Percentiles rank a stretch among this genome's conserved stretches.
Evolutionary conservation across 2,888 invertebrate species (phyloP).

Genomic region (Alviniconcha strummeri): DNA sequence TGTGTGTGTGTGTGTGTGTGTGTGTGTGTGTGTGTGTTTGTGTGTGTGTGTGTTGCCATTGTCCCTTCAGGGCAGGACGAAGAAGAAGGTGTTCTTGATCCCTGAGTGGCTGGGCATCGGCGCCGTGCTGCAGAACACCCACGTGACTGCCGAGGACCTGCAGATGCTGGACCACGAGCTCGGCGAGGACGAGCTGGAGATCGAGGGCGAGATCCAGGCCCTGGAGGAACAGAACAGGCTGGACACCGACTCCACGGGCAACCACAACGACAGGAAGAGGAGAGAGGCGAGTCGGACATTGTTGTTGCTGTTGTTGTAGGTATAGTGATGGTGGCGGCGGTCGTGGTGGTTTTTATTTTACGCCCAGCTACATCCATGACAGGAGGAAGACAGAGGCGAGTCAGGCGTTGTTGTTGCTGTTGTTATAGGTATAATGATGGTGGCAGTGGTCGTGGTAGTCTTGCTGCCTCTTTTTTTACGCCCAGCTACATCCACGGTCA

Average conservation of each 20-base stretch:
- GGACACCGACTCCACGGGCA: conserved; percentile 8
- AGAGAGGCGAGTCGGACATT: too few species aligned
- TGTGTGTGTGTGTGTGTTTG: background rate
- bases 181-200: conserved; percentile 22
- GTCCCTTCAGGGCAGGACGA: conserved; percentile 4
- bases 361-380: background rate
- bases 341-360: background rate
- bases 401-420: too few species aligned
- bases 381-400: background rate
- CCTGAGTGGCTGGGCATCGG: conserved; percentile 33
- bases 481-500: too few species aligned
- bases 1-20: background rate
- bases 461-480: too few species aligned
- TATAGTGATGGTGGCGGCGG: background rate
- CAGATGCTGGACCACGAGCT: background rate
- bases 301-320: too few species aligned
- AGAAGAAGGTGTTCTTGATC: conserved; percentile 24
- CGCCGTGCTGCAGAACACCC: conserved; percentile 16
- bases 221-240: conserved; percentile 31
- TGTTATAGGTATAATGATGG: too few species aligned
- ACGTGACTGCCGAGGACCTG: background rate
- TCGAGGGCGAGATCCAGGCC: conserved; percentile 25
- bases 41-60: too few species aligned
- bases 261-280: conserved; percentile 12
- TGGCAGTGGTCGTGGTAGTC: too few species aligned